These are phyloP conservation scores for Ageneiosus marmoratus DNA, from an alignment of 2,113 vertebrate genomes.

Conservation along the genomic window DNA sequence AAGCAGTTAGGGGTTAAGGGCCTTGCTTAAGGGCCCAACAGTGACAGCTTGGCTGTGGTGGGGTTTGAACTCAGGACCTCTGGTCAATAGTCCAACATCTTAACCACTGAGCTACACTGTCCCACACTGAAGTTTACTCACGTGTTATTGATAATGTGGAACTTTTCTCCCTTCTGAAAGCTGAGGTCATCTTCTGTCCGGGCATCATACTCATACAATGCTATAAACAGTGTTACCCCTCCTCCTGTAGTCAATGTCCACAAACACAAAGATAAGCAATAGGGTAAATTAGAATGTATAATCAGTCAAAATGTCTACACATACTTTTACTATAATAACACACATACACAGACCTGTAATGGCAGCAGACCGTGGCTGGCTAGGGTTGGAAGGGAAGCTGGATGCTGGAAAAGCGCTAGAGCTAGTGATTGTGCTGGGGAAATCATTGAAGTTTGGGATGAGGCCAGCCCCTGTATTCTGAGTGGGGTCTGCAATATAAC, in stretches of 20 bases:
- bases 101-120: too few species aligned
- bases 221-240: conserved; percentile 87
- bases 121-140: too few species aligned
- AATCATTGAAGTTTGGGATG: conserved; percentile 78
- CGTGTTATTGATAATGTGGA: conserved; percentile 96
- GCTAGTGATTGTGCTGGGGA: conserved; percentile 67
- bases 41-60: too few species aligned
- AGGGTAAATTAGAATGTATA: not conserved
- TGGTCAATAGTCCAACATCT: too few species aligned
- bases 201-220: conserved; percentile 92
- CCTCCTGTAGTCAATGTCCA: conserved; percentile 66
- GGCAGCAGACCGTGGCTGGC: conserved; percentile 57
- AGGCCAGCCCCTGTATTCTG: conserved; percentile 57
- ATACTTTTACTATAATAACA: not conserved
- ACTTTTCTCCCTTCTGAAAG: conserved; percentile 93
- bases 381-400: conserved; percentile 58
- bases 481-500: conserved; percentile 82
- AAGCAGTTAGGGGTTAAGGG: too few species aligned
- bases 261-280: not conserved
- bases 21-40: too few species aligned
- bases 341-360: conserved; percentile 68
- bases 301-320: not conserved
- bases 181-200: conserved; percentile 90
- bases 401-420: conserved; percentile 58
- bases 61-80: too few species aligned